These are phyloP conservation scores for Pollenia griseotomentosa DNA, from an alignment of 2,888 invertebrate species.

Conservation along the genomic window DNA sequence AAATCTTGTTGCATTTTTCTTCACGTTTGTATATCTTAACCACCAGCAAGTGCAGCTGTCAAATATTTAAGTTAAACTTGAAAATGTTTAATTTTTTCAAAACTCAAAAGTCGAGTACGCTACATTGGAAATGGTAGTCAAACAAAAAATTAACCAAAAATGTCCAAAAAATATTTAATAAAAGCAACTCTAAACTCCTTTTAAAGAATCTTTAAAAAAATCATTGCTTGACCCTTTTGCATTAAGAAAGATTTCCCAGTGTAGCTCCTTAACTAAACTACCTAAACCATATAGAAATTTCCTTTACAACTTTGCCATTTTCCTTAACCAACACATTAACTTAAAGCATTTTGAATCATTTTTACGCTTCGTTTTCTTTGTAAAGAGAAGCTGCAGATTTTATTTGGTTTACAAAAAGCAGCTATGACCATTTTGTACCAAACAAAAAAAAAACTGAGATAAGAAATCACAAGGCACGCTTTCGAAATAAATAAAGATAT, in stretches of 20 bases:
- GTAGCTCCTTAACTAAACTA: conserved; percentile 7
- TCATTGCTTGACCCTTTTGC: neutral
- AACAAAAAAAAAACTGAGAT: conserved; percentile 29
- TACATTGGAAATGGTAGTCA: neutral
- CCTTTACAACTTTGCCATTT: conserved; percentile 4
- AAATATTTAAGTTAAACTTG: conserved; percentile 70
- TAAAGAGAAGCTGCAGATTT: conserved; percentile 38
- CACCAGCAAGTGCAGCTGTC: conserved; percentile 71
- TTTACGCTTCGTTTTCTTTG: conserved; percentile 41
- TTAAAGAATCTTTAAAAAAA: no score
- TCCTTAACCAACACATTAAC: neutral
- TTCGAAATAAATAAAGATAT: conserved; percentile 63
- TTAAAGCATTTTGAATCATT: conserved; percentile 20
- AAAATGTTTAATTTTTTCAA: conserved; percentile 54
- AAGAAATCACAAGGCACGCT: conserved; percentile 70
- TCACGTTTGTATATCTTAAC: conserved; percentile 26
- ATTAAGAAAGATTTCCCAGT: neutral
- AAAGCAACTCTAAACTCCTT: no score
- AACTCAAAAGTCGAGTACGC: neutral
- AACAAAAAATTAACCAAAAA: no score
- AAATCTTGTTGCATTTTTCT: conserved; percentile 62
- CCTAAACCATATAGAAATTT: neutral
- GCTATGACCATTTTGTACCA: conserved; percentile 12
- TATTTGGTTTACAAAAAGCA: conserved; percentile 36
- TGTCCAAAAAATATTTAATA: no score